A percentile compares a stretch with the other conserved stretches of the same genome.
phyloP scores from a whole-genome alignment of 2,113 vertebrate species.

The Colistium nudipinnis region DNA sequence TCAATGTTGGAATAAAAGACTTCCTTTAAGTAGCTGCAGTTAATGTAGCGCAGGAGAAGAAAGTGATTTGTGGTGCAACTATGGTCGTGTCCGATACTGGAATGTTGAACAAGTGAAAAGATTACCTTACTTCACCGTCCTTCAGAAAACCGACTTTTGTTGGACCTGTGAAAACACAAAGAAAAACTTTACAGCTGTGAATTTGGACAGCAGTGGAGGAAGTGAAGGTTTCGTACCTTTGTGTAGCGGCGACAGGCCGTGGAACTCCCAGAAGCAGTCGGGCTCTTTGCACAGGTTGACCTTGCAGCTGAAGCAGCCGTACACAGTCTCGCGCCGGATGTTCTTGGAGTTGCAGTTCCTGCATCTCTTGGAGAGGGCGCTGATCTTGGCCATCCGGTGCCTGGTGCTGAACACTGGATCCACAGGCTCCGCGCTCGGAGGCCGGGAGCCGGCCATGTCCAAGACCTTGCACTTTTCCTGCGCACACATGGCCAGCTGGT shows the following conservation, averaged over 20 bases:
- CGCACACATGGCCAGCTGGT: slow-evolving; percentile 76
- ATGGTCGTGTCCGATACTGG: no score
- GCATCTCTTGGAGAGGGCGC: slow-evolving; percentile 67
- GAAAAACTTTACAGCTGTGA: no score
- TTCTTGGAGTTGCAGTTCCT: slow-evolving; percentile 74
- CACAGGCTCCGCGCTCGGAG: neutral
- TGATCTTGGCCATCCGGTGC: slow-evolving; percentile 74
- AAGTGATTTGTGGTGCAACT: no score
- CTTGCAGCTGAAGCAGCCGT: slow-evolving; percentile 72
- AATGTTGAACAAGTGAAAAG: no score
- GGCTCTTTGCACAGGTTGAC: slow-evolving; percentile 75
- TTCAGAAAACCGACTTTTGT: slow-evolving; percentile 72
- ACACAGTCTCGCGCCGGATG: slow-evolving; percentile 70
- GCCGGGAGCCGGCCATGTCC: slow-evolving; percentile 26
- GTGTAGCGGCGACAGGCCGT: slow-evolving; percentile 53
- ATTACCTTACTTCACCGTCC: slow-evolving; percentile 71
- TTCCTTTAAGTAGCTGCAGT: no score
- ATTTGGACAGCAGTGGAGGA: no score
- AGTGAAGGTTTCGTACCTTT: no score
- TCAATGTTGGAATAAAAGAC: no score
- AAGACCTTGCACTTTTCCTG: slow-evolving; percentile 44
- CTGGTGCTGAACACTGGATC: slow-evolving; percentile 24
- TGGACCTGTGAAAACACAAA: slow-evolving; percentile 64
- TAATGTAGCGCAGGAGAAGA: no score
- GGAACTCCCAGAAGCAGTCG: slow-evolving; percentile 80